These are phyloP conservation scores for Apotomis turbidana DNA, from an alignment of 2,888 invertebrate species.

Conservation along the genomic window DNA sequence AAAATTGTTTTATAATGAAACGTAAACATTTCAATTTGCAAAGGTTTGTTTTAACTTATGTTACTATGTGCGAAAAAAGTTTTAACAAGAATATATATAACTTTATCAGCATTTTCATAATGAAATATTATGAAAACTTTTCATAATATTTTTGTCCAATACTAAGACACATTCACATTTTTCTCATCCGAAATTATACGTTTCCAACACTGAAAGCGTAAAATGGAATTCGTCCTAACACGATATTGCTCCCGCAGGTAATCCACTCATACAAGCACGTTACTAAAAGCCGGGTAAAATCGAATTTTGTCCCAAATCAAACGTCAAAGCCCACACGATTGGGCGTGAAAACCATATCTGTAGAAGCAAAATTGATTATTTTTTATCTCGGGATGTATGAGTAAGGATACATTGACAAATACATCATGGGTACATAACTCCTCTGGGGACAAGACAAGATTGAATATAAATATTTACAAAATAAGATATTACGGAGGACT, in stretches of 20 bases:
- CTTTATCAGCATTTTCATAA: too few relatives aligned
- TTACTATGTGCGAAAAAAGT: too few relatives aligned
- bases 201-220: not conserved
- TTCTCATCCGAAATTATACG: not conserved
- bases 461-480: too few relatives aligned
- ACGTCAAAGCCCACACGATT: slow-evolving; percentile 10
- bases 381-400: not conserved
- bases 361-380: slow-evolving; percentile 3
- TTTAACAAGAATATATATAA: too few relatives aligned
- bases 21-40: too few relatives aligned
- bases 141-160: too few relatives aligned
- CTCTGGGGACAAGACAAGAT: too few relatives aligned
- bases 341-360: slow-evolving; percentile 15
- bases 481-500: too few relatives aligned
- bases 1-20: too few relatives aligned
- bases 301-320: slow-evolving; percentile 10
- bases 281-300: slow-evolving; percentile 18
- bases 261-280: not conserved
- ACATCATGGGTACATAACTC: too few relatives aligned
- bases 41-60: too few relatives aligned
- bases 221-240: slow-evolving; percentile 4
- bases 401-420: not conserved
- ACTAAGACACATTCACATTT: not conserved
- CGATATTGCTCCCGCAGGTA: not conserved
- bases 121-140: too few relatives aligned